These are phyloP conservation scores for Lepus townsendii DNA, from an alignment of 2,797 vertebrate species.

Conservation along the genomic window DNA sequence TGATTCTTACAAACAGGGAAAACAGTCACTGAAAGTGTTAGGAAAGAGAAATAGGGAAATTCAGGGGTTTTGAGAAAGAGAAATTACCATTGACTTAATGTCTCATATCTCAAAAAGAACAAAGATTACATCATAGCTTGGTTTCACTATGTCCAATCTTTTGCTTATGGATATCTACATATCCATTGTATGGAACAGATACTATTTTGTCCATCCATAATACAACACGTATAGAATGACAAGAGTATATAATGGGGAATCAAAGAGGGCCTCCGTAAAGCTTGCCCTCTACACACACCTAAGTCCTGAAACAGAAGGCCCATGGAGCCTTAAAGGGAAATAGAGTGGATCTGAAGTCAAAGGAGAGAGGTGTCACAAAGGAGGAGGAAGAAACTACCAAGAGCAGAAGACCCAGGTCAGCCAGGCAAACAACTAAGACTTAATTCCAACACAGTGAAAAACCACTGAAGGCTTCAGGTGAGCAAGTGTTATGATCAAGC, in stretches of 20 bases:
- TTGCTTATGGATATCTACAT: neutral
- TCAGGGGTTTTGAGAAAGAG: neutral
- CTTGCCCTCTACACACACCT: neutral
- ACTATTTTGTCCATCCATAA: neutral
- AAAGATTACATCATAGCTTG: neutral
- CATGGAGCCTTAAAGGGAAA: neutral
- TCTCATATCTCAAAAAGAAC: neutral
- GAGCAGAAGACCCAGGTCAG: neutral
- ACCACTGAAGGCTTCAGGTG: neutral
- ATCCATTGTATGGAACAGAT: neutral
- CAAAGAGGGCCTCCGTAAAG: neutral
- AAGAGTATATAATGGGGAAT: neutral
- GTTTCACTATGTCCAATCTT: neutral
- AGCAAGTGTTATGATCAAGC: neutral
- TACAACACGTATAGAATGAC: neutral
- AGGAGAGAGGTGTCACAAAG: neutral
- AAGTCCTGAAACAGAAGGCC: neutral
- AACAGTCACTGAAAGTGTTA: neutral
- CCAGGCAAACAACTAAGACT: neutral
- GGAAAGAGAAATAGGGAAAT: neutral
- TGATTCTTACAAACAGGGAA: neutral
- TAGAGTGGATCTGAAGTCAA: neutral
- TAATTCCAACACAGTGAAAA: neutral
- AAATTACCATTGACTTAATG: neutral
- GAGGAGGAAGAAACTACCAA: neutral